These are phyloP conservation scores for Alouatta palliata DNA, from an alignment of 2,113 vertebrate species.

Conservation along the genomic window DNA sequence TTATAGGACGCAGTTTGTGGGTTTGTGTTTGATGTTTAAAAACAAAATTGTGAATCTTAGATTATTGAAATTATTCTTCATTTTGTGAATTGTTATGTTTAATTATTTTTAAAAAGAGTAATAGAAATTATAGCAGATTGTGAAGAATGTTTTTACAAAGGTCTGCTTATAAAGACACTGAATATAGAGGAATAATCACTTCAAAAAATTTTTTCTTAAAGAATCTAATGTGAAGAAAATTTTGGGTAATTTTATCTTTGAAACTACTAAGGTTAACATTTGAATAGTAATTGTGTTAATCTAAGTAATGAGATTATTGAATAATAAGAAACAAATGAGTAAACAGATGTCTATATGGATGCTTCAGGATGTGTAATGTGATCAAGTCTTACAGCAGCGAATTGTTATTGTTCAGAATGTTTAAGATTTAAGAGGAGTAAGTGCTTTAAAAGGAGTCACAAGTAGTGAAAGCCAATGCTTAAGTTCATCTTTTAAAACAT, in stretches of 20 bases:
- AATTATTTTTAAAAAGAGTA: background rate
- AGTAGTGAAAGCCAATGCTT: background rate
- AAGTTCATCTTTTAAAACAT: background rate
- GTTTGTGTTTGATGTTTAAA: background rate
- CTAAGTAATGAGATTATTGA: background rate
- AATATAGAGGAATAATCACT: background rate
- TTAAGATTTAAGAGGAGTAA: background rate
- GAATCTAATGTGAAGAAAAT: background rate
- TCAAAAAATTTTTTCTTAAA: constrained; percentile 8
- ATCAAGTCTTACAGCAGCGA: background rate
- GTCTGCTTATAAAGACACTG: background rate
- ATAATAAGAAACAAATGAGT: background rate
- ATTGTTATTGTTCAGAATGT: background rate
- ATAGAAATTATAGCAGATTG: background rate
- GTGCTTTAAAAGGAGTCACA: background rate
- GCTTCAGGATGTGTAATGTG: background rate
- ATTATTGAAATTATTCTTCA: background rate
- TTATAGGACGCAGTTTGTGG: background rate
- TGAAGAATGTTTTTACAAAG: background rate
- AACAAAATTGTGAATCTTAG: background rate
- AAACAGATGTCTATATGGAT: background rate
- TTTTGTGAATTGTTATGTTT: background rate
- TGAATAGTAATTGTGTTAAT: background rate
- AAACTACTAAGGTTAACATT: background rate
- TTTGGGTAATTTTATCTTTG: background rate